Evolutionary conservation across 2,888 invertebrate species (phyloP), one percentile per base, ranked within the genome.

Genomic region (Diaprepes abbreviatus): DNA sequence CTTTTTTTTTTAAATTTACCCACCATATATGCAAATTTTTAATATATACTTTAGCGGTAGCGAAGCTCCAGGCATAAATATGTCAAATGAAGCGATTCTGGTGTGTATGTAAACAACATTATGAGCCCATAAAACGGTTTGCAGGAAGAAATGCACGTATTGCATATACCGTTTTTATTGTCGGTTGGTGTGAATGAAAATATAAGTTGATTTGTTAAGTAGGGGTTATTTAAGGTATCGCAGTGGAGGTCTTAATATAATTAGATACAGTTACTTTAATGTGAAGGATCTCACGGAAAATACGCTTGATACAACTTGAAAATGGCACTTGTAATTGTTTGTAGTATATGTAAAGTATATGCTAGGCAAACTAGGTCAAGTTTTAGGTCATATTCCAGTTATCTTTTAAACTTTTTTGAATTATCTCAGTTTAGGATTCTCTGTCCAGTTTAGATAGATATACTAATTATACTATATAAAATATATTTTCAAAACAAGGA

Each of bases 91-190:
- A 43, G 31, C 43, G 40, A 58, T 58, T 58, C 43, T 43, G 14
- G 40, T 58, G 43, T 21, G 17, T 31, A 58, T 24, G 58, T 40
- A 58, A 43, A 40, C 36, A 57, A 57, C 58, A 58, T 58, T 55
- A 58, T 43, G 40, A 16, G 43, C 16, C 31, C 9, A 58, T 58
- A 58, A 58, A 58, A 17, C 38, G 52, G 52, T 52, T 52, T 52
- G 33, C 52, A 52, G 52, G 52, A 52, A 52, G 52, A 52, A 52
- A 52, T 52, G 14, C 33, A 52, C 24, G 33, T 52, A 52, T 52
- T 31, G 33, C 52, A 52, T 21, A 31, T 31, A 31, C 19, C 55
- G 55, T 55, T 55, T 55, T 55, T 55, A 55, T 55, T 55, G 55
- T 55, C 36, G n/a, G 21, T 12, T 12, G 14, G 55, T 55, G 24